A percentile compares a stretch with the other conserved stretches of the same genome.
Conservation (phyloP, 1,140 invertebrate genomes). For the Lepidurus packardi region DNA sequence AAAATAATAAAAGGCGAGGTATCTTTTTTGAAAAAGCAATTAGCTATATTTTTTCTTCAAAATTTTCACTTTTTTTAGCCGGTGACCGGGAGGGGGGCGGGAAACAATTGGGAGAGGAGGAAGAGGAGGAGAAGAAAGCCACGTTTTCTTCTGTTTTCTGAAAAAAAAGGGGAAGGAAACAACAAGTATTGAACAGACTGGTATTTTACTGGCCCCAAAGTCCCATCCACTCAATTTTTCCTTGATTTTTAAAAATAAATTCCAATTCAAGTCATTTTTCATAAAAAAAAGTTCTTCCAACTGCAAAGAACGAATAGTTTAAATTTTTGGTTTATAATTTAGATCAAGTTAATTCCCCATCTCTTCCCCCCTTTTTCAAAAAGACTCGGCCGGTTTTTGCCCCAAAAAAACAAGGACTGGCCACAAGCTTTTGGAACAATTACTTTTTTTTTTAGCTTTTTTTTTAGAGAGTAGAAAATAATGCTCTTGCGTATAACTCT, state of each 20-base stretch:
- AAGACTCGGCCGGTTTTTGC: neutral
- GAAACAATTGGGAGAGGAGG: neutral
- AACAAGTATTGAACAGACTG: neutral
- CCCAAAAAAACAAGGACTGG: neutral
- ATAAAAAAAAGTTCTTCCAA: neutral
- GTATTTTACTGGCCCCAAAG: constrained; percentile 4
- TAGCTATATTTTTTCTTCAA: constrained; percentile 20
- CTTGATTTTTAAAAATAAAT: neutral
- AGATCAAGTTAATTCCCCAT: too few species aligned
- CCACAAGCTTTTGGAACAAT: neutral
- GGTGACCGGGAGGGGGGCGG: neutral
- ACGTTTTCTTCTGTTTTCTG: neutral
- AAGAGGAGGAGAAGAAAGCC: neutral
- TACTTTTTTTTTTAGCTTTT: neutral
- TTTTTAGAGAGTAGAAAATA: constrained; percentile 19
- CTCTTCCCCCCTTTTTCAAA: too few species aligned
- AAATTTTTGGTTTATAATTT: neutral
- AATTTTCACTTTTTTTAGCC: neutral
- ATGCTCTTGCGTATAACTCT: constrained; percentile 21
- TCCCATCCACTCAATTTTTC: neutral
- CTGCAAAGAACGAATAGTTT: neutral
- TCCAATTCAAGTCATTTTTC: neutral
- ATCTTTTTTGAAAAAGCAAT: neutral
- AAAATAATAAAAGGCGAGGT: too few species aligned
- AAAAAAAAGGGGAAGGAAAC: neutral